These are phyloP conservation scores for Aradus depressus DNA, from an alignment of 2,888 invertebrate genomes.

Conservation along the genomic window DNA sequence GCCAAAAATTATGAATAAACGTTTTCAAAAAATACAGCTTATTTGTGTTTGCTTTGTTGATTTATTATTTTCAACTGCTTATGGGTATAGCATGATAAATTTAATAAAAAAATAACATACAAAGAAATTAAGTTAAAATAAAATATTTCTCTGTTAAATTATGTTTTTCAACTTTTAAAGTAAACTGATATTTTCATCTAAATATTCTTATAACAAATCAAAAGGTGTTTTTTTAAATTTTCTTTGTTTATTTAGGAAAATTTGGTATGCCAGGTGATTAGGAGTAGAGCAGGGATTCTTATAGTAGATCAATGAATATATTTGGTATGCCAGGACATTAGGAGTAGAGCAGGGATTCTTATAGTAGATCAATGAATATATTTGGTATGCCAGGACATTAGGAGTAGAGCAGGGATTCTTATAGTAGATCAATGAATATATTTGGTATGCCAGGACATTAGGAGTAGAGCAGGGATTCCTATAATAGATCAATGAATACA, in stretches of 20 bases:
- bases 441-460: too few relatives aligned
- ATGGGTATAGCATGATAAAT: constrained; percentile 11
- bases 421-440: too few relatives aligned
- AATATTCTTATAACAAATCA: neutral
- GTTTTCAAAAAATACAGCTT: too few relatives aligned
- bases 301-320: too few relatives aligned
- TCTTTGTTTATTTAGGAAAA: neutral
- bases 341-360: too few relatives aligned
- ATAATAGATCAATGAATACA: too few relatives aligned
- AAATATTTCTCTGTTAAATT: neutral
- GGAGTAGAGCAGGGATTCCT: too few relatives aligned
- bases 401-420: too few relatives aligned
- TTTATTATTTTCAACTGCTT: constrained; percentile 6
- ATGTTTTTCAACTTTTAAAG: neutral
- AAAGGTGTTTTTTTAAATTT: neutral
- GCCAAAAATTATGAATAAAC: neutral
- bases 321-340: too few relatives aligned
- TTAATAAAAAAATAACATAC: constrained; percentile 6
- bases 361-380: too few relatives aligned
- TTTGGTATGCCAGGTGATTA: constrained; percentile 5
- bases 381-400: too few relatives aligned
- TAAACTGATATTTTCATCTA: neutral
- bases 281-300: too few relatives aligned
- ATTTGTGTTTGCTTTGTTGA: constrained; percentile 11
- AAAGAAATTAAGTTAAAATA: neutral